phyloP scores from a whole-genome alignment of 2,797 vertebrate species.

The Bradypodion ventrale region DNA sequence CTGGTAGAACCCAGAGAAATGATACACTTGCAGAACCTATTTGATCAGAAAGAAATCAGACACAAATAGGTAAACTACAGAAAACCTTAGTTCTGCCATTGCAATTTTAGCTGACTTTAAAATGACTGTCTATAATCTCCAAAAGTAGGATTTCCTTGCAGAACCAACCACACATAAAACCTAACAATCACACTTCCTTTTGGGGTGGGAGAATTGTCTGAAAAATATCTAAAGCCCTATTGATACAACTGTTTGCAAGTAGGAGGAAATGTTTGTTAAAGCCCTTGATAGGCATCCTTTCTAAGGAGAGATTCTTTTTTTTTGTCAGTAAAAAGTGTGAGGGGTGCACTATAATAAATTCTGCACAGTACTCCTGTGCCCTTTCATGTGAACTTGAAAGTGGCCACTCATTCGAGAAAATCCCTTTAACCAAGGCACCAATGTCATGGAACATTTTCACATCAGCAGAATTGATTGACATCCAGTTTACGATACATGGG shows the following conservation, averaged over 20 bases:
- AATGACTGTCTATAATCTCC: background rate
- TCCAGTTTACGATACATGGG: background rate
- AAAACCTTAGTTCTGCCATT: background rate
- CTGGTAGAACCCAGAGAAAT: too few species aligned
- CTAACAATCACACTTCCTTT: too few species aligned
- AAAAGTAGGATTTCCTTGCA: background rate
- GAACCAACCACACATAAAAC: too few species aligned
- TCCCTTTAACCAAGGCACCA: background rate
- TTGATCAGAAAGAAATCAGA: background rate
- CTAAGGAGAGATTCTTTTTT: background rate
- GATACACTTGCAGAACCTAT: background rate
- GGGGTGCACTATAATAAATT: background rate
- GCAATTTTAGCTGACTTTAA: background rate
- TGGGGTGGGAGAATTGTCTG: background rate
- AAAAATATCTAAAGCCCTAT: background rate
- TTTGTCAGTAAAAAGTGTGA: background rate
- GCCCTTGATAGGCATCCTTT: background rate
- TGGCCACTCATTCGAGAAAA: conserved; percentile 9
- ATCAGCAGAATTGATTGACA: conserved; percentile 12
- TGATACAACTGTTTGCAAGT: background rate
- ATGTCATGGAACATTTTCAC: background rate
- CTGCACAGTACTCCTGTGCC: background rate
- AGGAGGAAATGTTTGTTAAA: background rate
- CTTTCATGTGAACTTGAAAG: conserved; percentile 14
- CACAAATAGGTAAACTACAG: background rate